These are phyloP conservation scores for Athene noctua DNA, from an alignment of 2,113 vertebrate genomes.

Conservation along the genomic window DNA sequence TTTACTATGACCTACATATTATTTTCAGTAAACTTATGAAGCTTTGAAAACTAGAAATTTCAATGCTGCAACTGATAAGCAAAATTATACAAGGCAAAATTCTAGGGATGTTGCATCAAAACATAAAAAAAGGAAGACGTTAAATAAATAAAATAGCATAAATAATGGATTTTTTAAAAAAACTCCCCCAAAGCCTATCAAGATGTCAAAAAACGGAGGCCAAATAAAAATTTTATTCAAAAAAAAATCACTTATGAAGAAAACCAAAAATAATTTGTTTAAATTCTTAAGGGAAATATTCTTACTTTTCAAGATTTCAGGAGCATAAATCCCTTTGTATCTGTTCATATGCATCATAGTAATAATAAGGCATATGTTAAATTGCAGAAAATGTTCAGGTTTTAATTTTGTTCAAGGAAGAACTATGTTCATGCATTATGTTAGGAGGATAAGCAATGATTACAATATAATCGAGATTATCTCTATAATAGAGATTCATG, in stretches of 20 bases:
- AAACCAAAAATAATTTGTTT: accelerated
- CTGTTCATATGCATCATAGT: background rate
- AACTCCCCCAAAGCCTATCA: accelerated
- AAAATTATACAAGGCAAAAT: background rate
- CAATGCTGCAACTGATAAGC: background rate
- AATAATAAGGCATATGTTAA: background rate
- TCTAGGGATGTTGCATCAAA: background rate
- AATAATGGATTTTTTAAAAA: background rate
- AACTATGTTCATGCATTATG: background rate
- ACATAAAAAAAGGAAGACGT: background rate
- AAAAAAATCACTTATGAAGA: background rate
- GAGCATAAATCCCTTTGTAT: background rate
- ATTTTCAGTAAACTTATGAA: background rate
- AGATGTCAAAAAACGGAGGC: background rate
- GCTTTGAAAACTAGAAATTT: background rate
- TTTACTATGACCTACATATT: background rate
- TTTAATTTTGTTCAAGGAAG: background rate
- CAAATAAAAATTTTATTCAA: background rate
- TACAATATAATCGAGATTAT: background rate
- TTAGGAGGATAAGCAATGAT: background rate
- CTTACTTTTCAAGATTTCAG: background rate
- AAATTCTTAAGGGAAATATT: background rate
- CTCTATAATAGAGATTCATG: background rate
- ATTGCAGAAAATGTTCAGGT: background rate
- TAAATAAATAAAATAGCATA: background rate